Base-by-base conservation (phyloP, 2,113 vertebrate species). In the Jacana jacana region DNA sequence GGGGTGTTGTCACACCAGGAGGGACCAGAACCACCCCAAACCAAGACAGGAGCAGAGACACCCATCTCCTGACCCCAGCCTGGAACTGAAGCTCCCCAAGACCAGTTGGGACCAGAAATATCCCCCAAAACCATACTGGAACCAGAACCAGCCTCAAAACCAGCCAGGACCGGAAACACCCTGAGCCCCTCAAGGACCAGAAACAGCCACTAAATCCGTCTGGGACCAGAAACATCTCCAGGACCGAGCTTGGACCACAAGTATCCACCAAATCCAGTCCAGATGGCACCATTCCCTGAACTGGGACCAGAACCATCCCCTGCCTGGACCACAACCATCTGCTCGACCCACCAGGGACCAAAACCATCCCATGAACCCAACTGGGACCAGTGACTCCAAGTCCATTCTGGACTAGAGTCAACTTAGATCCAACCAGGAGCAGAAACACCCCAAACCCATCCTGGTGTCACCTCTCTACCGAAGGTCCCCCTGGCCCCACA, bases 1-100 rank as follows among this genome's bases (percentile, higher is more conserved):
- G 1, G 24, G 11, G 13, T 2, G 20, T 13, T 28, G 7, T 9
- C 13, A 4, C 37, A n/a, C 2, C 28, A 16, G 37, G 14, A 46
- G 25, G 69, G 30, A 51, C 25, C 66, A 33, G 72, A 51, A 63
- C 49, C 44, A 28, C 7, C 27, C 24, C 2, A 14, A 44, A 23
- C 23, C 11, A 39, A 16, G 6, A 9, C 11, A 4, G 57, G n/a
- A 68, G 4, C 35, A n/a, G 15, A 17, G 44, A 8, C 9, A 30
- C 12, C 14, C 27, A 16, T 52, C 51, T 25, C 27, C 51, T 9
- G 24, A n/a, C 10, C 24, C n/a, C 40, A 46, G 7, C 30, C 33
- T 81, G 27, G 73, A 42, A 28, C 46, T 55, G 51, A 60, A 60
- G 9, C 58, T 33, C 25, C 23, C 17, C 24, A n/a, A n/a, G 40